Evolutionary conservation across 2,113 vertebrate genomes (phyloP).

Genomic region (Terrapene triunguis): DNA sequence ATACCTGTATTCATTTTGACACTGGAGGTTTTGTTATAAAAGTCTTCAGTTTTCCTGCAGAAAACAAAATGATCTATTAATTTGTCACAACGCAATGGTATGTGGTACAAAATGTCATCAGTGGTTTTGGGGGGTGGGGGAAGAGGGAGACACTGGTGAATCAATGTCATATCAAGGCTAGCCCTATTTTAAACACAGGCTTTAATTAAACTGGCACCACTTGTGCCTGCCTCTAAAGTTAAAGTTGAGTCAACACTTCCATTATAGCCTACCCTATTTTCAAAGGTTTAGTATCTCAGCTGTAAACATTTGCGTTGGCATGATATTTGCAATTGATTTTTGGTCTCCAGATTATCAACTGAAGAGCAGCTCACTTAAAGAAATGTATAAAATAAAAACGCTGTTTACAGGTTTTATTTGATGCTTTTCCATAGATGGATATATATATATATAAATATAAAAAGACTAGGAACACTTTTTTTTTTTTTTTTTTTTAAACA

Average conservation of each 20-base stretch:
- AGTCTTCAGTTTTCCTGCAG: constrained; percentile 83
- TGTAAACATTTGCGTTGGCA: constrained; percentile 26
- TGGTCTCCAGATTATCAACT: not conserved
- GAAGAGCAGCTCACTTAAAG: not conserved
- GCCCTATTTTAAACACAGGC: constrained; percentile 58
- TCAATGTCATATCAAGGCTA: constrained; percentile 42
- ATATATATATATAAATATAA: accelerated
- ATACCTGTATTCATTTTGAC: constrained; percentile 88
- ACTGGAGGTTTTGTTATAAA: constrained; percentile 78
- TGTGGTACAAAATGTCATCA: constrained; percentile 57
- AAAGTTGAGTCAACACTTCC: constrained; percentile 47
- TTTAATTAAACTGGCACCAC: constrained; percentile 59
- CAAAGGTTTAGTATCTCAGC: constrained; percentile 18
- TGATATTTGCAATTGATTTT: constrained; percentile 7
- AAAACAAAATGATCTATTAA: constrained; percentile 75
- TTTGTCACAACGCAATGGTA: constrained; percentile 58
- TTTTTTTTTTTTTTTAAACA: not conserved
- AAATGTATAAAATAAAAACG: not conserved
- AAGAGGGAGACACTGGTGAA: constrained; percentile 7
- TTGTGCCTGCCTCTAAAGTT: constrained; percentile 55
- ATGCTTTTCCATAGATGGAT: not conserved
- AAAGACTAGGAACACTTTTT: not conserved
- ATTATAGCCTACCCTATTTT: constrained; percentile 43
- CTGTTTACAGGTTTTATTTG: not conserved
- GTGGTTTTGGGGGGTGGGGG: not conserved